These are phyloP conservation scores for Pollicipes pollicipes DNA, from an alignment of 1,140 invertebrate genomes.

Conservation along the genomic window DNA sequence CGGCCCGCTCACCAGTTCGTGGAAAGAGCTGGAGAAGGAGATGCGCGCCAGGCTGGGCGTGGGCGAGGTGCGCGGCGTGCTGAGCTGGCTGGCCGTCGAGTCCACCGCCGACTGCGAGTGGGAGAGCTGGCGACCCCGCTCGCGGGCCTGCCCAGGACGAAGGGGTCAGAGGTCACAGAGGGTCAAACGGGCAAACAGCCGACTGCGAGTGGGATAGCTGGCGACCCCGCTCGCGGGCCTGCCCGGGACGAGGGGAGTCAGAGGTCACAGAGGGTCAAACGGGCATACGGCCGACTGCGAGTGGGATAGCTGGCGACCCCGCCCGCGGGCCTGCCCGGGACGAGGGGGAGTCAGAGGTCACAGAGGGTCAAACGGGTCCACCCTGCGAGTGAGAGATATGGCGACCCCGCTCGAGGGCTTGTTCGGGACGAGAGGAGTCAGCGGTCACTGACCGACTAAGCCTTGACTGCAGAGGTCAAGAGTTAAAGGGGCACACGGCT, in stretches of 20 bases:
- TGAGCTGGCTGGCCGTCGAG: slow-evolving; percentile 13
- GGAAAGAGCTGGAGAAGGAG: slow-evolving; percentile 21
- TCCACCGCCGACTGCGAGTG: slow-evolving; percentile 9
- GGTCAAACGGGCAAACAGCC: no score
- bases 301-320: slow-evolving; percentile 14
- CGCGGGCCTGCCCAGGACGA: slow-evolving; percentile 25
- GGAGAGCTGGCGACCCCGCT: slow-evolving; percentile 18
- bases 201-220: slow-evolving; percentile 12
- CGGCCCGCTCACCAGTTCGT: background rate
- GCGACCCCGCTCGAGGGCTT: no score
- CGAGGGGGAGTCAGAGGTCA: no score
- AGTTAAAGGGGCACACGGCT: no score
- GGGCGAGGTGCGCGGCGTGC: slow-evolving; percentile 21
- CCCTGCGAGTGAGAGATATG: no score
- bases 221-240: slow-evolving; percentile 25
- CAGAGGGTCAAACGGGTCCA: slow-evolving; percentile 47
- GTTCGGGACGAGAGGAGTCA: no score
- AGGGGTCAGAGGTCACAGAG: no score
- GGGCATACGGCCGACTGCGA: slow-evolving; percentile 5
- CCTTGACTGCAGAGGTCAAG: no score
- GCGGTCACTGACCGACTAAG: no score
- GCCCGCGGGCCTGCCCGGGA: slow-evolving; percentile 30
- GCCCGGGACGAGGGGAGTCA: slow-evolving; percentile 16
- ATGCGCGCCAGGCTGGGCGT: slow-evolving; percentile 21
- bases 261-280: no score